Conservation (phyloP, 2,888 invertebrate species). For the Phortica magna region DNA sequence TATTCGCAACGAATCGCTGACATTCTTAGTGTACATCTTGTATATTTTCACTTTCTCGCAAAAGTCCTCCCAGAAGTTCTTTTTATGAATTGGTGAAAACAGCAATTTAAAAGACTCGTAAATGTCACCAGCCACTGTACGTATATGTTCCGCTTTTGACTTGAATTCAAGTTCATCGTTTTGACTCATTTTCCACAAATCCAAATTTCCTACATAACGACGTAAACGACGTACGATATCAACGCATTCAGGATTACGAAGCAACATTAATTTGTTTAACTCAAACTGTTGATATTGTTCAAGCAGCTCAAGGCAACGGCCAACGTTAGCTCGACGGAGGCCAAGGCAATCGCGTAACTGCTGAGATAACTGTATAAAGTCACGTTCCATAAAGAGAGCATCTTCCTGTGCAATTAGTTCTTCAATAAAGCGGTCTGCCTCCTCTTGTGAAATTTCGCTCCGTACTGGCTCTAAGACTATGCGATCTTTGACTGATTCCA, state of each 20-base stretch:
- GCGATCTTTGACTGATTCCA: conserved; percentile 81
- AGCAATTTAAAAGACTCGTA: conserved; percentile 79
- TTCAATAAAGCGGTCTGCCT: conserved; percentile 71
- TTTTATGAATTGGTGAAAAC: conserved; percentile 80
- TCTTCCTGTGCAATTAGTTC: conserved; percentile 74
- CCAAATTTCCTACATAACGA: conserved; percentile 88
- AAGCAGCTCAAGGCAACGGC: conserved; percentile 84
- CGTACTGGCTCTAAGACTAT: conserved; percentile 81
- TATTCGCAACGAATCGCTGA: conserved; percentile 76
- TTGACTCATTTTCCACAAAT: conserved; percentile 84
- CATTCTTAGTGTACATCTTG: conserved; percentile 82
- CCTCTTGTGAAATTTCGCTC: conserved; percentile 67
- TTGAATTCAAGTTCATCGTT: conserved; percentile 83
- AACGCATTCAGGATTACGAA: conserved; percentile 88
- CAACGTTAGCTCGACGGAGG: conserved; percentile 82
- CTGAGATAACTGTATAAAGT: conserved; percentile 73
- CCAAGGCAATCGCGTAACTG: conserved; percentile 76
- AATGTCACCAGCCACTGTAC: conserved; percentile 83
- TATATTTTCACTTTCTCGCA: conserved; percentile 84
- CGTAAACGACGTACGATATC: conserved; percentile 88
- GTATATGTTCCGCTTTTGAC: conserved; percentile 84
- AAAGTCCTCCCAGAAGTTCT: conserved; percentile 86
- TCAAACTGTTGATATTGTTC: conserved; percentile 80
- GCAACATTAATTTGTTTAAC: conserved; percentile 85
- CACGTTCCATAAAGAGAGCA: conserved; percentile 71